These are phyloP conservation scores for Anniella stebbinsi DNA, from an alignment of 2,797 vertebrate species.

Conservation along the genomic window DNA sequence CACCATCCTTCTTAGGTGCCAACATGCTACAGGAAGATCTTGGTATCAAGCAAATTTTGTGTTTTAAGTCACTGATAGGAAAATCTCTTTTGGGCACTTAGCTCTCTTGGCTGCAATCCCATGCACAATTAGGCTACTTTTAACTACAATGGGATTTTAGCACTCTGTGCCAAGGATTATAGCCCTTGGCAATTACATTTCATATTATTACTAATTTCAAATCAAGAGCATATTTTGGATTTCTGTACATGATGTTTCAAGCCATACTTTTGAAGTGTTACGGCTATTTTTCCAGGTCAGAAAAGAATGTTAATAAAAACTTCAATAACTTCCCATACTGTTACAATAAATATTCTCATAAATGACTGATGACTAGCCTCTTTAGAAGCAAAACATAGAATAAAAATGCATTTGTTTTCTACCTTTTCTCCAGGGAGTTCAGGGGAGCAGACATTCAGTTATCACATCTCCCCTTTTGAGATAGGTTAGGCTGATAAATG, in stretches of 20 bases:
- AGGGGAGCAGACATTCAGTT: background rate
- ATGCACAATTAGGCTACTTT: background rate
- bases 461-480: background rate
- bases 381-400: background rate
- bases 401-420: background rate
- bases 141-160: background rate
- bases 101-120: background rate
- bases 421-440: background rate
- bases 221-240: background rate
- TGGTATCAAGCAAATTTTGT: background rate
- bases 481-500: background rate
- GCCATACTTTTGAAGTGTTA: background rate
- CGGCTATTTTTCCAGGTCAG: background rate
- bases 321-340: background rate
- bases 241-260: background rate
- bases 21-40: background rate
- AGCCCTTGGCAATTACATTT: background rate
- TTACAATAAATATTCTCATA: background rate
- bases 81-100: background rate
- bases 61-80: background rate
- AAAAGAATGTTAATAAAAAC: background rate
- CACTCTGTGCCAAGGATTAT: background rate
- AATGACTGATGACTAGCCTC: background rate
- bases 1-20: background rate
- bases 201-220: background rate